A percentile compares a stretch with the other conserved stretches of the same genome.
phyloP scores from a whole-genome alignment of 2,797 vertebrate genomes.

The Acanthopagrus latus region DNA sequence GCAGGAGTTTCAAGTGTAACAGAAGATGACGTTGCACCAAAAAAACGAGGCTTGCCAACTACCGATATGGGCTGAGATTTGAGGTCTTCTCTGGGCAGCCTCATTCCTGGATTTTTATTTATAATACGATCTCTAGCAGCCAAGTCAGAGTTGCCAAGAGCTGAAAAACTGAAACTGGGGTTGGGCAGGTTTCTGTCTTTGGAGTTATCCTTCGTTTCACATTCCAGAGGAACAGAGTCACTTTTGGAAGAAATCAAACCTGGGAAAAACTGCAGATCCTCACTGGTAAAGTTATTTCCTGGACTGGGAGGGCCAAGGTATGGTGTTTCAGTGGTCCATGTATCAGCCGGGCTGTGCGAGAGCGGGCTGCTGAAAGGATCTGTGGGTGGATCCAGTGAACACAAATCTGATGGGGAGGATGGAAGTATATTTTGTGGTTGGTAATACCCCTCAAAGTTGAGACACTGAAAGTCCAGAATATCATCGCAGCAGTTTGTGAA shows the following conservation, averaged over 20 bases:
- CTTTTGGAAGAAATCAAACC: conserved; percentile 79
- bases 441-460: conserved; percentile 87
- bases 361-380: conserved; percentile 88
- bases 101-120: conserved; percentile 68
- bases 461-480: conserved; percentile 87
- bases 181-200: conserved; percentile 75
- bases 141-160: conserved; percentile 65
- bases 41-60: conserved; percentile 60
- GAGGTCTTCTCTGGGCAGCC: conserved; percentile 75
- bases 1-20: conserved; percentile 68
- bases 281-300: conserved; percentile 82
- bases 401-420: conserved; percentile 84
- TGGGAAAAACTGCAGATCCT: conserved; percentile 85
- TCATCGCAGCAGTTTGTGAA: conserved; percentile 87
- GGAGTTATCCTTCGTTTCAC: conserved; percentile 69
- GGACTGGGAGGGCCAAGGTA: conserved; percentile 88
- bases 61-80: conserved; percentile 55
- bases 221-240: conserved; percentile 75
- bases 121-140: conserved; percentile 69
- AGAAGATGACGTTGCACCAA: conserved; percentile 39
- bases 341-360: conserved; percentile 86
- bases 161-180: conserved; percentile 66
- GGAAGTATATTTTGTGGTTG: conserved; percentile 85
- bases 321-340: conserved; percentile 85
- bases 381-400: conserved; percentile 83